Evolutionary conservation across 2,797 vertebrate genomes (phyloP).

Genomic region (Microcaecilia unicolor): DNA sequence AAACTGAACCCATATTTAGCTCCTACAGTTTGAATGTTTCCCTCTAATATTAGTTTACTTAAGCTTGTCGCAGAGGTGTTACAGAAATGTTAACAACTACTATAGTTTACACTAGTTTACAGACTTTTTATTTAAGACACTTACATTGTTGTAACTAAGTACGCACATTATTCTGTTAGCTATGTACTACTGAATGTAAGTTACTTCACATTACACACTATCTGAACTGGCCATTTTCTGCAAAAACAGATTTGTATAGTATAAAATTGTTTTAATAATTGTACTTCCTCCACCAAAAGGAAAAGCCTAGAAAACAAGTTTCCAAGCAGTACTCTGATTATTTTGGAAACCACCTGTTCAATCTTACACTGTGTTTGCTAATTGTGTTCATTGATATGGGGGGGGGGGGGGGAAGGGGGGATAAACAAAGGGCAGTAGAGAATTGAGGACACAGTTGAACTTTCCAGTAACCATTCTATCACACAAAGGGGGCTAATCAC

Average conservation of each 20-base stretch:
- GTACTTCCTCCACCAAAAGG: neutral
- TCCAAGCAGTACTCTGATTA: neutral
- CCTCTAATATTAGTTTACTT: neutral
- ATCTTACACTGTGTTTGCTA: too few species aligned
- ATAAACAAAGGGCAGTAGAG: too few species aligned
- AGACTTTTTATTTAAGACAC: constrained; percentile 65
- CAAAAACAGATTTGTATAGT: too few species aligned
- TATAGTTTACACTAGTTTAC: constrained; percentile 50
- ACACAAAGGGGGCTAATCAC: too few species aligned
- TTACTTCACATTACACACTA: constrained; percentile 8
- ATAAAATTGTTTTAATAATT: too few species aligned
- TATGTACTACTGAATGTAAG: constrained; percentile 12
- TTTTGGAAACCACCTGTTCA: too few species aligned
- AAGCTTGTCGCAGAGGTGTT: constrained; percentile 7
- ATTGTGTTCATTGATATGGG: too few species aligned
- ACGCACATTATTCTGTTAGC: constrained; percentile 36
- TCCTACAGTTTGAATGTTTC: neutral
- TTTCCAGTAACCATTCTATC: too few species aligned
- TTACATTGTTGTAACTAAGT: constrained; percentile 34
- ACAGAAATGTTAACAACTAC: constrained; percentile 28
- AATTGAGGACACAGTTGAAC: too few species aligned
- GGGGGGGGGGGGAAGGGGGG: too few species aligned
- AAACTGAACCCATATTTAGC: neutral
- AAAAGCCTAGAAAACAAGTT: neutral
- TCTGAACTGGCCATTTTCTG: too few species aligned